These are phyloP conservation scores for Leptinotarsa tumamoca DNA, from an alignment of 2,888 invertebrate genomes.

Conservation along the genomic window DNA sequence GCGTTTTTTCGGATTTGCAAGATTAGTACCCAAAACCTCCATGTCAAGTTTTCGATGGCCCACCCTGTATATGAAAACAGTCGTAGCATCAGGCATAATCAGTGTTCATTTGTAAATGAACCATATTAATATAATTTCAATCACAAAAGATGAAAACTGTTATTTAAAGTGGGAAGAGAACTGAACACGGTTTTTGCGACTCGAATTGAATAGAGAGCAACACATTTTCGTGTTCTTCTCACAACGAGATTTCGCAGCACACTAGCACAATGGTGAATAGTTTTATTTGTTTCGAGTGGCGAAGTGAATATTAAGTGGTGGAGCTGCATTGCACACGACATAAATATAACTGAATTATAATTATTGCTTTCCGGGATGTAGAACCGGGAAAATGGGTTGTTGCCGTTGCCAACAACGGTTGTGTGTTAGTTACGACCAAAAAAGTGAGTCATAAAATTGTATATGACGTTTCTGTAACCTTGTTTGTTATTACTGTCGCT, in stretches of 20 bases:
- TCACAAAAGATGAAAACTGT: background rate
- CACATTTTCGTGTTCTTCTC: constrained; percentile 37
- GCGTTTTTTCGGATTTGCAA: no score
- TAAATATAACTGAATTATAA: constrained; percentile 40
- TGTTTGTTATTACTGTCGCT: constrained; percentile 10
- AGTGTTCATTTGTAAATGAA: background rate
- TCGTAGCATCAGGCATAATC: background rate
- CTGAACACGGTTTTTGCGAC: constrained; percentile 27
- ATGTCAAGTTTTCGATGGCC: no score
- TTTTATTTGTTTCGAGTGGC: constrained; percentile 39
- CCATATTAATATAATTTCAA: background rate
- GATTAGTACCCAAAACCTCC: no score
- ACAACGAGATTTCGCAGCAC: constrained; percentile 27
- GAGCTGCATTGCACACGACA: constrained; percentile 43
- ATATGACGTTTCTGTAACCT: constrained; percentile 18
- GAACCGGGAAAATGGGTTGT: constrained; percentile 33
- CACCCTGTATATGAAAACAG: no score
- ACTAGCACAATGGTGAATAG: constrained; percentile 35
- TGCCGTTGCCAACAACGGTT: constrained; percentile 41
- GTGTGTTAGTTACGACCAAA: constrained; percentile 31
- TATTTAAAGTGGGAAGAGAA: constrained; percentile 7
- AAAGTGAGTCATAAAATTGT: constrained; percentile 26
- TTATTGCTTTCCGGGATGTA: constrained; percentile 39
- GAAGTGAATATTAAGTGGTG: constrained; percentile 40
- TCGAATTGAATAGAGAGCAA: constrained; percentile 35